Evolutionary conservation across 2,113 vertebrate genomes (phyloP).

Genomic region (Eptatretus burgeri): DNA sequence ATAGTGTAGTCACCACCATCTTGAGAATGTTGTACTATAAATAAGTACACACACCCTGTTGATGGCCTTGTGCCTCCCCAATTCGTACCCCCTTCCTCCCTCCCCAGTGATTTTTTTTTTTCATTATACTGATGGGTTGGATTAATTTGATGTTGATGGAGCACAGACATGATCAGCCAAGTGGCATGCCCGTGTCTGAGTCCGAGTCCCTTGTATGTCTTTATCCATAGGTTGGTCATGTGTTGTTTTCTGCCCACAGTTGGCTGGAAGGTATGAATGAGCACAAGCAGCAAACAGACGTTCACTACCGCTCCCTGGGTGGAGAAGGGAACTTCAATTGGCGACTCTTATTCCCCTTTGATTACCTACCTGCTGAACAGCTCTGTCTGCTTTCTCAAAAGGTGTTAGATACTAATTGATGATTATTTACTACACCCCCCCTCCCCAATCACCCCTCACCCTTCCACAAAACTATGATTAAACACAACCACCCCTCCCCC

Average conservation of each 20-base stretch:
- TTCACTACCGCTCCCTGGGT: constrained; percentile 18
- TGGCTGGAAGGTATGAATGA: constrained; percentile 20
- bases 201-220: too few relatives aligned
- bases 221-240: neutral
- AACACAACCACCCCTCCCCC: too few relatives aligned
- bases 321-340: constrained; percentile 22
- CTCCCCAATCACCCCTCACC: neutral
- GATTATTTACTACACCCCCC: neutral
- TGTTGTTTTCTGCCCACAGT: constrained; percentile 12
- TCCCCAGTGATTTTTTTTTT: too few relatives aligned
- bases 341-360: constrained; percentile 20
- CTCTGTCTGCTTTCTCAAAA: constrained; percentile 17
- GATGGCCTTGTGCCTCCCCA: too few relatives aligned
- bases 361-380: constrained; percentile 16
- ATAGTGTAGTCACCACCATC: too few relatives aligned
- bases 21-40: too few relatives aligned
- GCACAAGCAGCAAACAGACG: constrained; percentile 19
- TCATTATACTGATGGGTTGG: too few relatives aligned
- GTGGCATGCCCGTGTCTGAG: too few relatives aligned
- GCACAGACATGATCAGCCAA: too few relatives aligned
- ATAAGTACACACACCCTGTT: too few relatives aligned
- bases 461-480: neutral
- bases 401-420: constrained; percentile 10
- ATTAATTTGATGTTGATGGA: too few relatives aligned
- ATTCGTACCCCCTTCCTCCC: too few relatives aligned